Base-by-base conservation (phyloP, 1,140 invertebrate genomes). In the Bactericera cockerelli region DNA sequence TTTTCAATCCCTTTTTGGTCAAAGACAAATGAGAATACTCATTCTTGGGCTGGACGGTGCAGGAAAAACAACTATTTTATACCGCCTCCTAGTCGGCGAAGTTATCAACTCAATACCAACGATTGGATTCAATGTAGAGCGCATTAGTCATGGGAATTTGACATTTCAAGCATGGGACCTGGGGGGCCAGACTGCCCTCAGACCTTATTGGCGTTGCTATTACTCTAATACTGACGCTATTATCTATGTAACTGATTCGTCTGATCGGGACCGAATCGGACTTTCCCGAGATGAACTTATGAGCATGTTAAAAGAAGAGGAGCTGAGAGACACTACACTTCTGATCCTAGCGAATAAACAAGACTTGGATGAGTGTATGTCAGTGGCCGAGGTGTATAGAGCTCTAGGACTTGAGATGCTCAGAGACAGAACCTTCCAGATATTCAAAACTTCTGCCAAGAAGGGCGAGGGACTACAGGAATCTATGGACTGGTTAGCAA, bases 171-270 rank as follows among this genome's bases (percentile, higher is more conserved):
- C 94, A 11, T 98, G 95, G 94, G 95, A 98, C 80, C 77, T 99
- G 58, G 95, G 95, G 61, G 95, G 95, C 66, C 95, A 99, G 75
- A 98, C 94, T 58, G 96, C 93, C 77, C n/a, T n/a, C 73, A 91
- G 94, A 76, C 96, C 96, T 14, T 99, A 99, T 70, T 99, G 96
- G 96, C 81, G 96, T 74, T 99, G 96, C 81, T 99, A 99, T 74
- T 99, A 97, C 75, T 94, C 93, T 57, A 99, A 99, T 74, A 99
- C 96, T 71, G 96, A 99, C 80, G 96, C 96, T 67, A 97, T 99
- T 69, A 97, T 99, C 68, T 99, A 98, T 77, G 96, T 99, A 36
- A 95, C 99, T 39, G 97, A 99, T 73, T 98, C 94, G 57, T 94
- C 93, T 63, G 97, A 99, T 74, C 83, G 88, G 72, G 96, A 99